phyloP scores from a whole-genome alignment of 1,140 invertebrate species.

The Hetaerina americana region DNA sequence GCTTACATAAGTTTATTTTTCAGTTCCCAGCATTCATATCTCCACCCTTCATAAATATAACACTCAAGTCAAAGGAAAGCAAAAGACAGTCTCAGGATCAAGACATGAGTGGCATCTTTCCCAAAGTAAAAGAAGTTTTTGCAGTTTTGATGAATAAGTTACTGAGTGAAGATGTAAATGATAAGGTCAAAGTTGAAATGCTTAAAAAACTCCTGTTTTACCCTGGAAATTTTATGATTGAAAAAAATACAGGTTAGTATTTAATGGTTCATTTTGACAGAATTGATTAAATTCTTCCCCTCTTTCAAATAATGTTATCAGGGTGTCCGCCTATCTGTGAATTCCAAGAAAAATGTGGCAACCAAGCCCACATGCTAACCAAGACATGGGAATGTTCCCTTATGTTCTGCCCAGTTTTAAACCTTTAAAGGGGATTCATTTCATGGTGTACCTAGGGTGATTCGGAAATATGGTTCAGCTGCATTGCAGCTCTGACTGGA shows the following conservation, averaged over 20 bases:
- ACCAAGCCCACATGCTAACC: too few relatives aligned
- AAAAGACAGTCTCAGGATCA: conserved; percentile 30
- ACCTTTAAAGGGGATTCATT: too few relatives aligned
- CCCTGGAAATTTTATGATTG: conserved; percentile 53
- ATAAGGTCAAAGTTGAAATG: conserved; percentile 36
- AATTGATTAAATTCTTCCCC: too few relatives aligned
- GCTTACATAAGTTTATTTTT: neutral
- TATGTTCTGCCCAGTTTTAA: too few relatives aligned
- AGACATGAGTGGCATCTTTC: conserved; percentile 28
- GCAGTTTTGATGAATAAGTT: conserved; percentile 34
- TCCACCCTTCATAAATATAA: conserved; percentile 38
- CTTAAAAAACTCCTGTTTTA: conserved; percentile 47
- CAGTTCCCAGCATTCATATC: conserved; percentile 35
- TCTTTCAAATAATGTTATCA: too few relatives aligned
- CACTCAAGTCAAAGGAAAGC: conserved; percentile 37
- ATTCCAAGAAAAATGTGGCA: too few relatives aligned
- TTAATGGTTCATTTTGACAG: too few relatives aligned
- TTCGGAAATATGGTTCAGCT: too few relatives aligned
- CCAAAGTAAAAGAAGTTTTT: conserved; percentile 31
- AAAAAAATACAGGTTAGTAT: conserved; percentile 43
- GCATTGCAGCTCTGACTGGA: too few relatives aligned
- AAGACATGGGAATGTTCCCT: too few relatives aligned
- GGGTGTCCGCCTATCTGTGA: too few relatives aligned
- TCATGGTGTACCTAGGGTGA: too few relatives aligned
- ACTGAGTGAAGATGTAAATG: conserved; percentile 31